Evolutionary conservation across 2,888 invertebrate genomes (phyloP).

Genomic region (Brachynemurus nebulosus): DNA sequence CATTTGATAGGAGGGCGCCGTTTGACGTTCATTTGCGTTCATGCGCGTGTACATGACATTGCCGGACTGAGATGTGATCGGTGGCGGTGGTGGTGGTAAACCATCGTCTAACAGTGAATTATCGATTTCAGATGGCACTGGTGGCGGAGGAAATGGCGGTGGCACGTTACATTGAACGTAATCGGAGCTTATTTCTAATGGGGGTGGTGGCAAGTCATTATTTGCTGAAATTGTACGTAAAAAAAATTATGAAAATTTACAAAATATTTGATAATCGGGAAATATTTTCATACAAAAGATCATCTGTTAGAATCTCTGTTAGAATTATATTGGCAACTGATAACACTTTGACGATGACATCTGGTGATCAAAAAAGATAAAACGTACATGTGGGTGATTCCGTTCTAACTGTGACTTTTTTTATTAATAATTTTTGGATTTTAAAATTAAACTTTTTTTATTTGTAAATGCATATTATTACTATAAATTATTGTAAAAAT

Average conservation of each 20-base stretch:
- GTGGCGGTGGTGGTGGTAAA: conserved; percentile 70
- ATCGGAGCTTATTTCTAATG: conserved; percentile 36
- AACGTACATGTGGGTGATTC: too few species aligned
- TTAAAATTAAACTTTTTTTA: too few species aligned
- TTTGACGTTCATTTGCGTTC: background rate
- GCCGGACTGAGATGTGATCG: conserved; percentile 36
- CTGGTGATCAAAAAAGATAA: too few species aligned
- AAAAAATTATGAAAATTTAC: background rate
- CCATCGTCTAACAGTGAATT: conserved; percentile 37
- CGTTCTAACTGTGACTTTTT: too few species aligned
- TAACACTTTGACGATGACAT: too few species aligned
- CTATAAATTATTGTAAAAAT: too few species aligned
- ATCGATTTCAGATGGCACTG: conserved; percentile 32
- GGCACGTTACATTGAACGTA: conserved; percentile 32
- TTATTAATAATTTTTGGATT: too few species aligned
- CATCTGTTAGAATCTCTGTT: too few species aligned
- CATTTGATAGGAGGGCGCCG: background rate
- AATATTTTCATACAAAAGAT: too few species aligned
- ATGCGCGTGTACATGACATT: conserved; percentile 4
- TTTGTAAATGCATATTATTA: too few species aligned
- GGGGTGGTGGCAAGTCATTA: conserved; percentile 47
- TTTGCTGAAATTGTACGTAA: conserved; percentile 16
- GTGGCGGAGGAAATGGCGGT: conserved; percentile 35
- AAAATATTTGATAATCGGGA: too few species aligned
- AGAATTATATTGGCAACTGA: too few species aligned